These are phyloP conservation scores for Euschistus heros DNA, from an alignment of 1,140 invertebrate genomes.

Conservation along the genomic window DNA sequence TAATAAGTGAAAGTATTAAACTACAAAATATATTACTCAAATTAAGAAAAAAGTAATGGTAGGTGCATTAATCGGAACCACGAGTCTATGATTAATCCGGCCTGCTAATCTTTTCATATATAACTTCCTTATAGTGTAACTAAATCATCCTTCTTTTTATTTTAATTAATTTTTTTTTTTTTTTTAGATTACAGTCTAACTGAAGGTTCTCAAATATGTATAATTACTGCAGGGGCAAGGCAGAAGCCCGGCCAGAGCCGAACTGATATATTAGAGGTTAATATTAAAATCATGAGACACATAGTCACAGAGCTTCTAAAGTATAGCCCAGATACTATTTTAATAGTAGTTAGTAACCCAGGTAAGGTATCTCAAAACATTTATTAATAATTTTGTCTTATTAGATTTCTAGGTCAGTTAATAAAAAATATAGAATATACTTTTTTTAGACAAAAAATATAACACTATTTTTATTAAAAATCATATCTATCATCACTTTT, in stretches of 20 bases:
- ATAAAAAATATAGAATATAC: too few species aligned
- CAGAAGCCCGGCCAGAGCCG: slow-evolving; percentile 78
- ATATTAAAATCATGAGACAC: slow-evolving; percentile 77
- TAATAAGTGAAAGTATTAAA: too few species aligned
- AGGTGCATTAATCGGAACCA: too few species aligned
- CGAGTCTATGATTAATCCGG: too few species aligned
- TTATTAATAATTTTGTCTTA: background rate
- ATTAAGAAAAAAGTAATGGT: too few species aligned
- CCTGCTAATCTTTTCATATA: too few species aligned
- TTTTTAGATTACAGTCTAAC: slow-evolving; percentile 59
- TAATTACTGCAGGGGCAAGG: slow-evolving; percentile 78
- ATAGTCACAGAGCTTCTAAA: slow-evolving; percentile 73
- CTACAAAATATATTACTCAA: too few species aligned
- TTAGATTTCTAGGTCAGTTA: background rate
- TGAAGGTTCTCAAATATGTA: slow-evolving; percentile 69
- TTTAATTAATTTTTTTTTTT: background rate
- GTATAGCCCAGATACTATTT: slow-evolving; percentile 72
- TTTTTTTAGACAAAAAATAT: too few species aligned
- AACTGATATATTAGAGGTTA: slow-evolving; percentile 72
- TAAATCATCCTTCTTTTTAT: too few species aligned
- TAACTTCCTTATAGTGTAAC: too few species aligned
- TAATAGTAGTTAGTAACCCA: slow-evolving; percentile 85
- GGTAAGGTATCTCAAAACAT: background rate
- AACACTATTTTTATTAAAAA: too few species aligned
- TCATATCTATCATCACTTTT: too few species aligned